Conservation (phyloP, 2,797 vertebrate species). For the Tolypeutes matacus region DNA sequence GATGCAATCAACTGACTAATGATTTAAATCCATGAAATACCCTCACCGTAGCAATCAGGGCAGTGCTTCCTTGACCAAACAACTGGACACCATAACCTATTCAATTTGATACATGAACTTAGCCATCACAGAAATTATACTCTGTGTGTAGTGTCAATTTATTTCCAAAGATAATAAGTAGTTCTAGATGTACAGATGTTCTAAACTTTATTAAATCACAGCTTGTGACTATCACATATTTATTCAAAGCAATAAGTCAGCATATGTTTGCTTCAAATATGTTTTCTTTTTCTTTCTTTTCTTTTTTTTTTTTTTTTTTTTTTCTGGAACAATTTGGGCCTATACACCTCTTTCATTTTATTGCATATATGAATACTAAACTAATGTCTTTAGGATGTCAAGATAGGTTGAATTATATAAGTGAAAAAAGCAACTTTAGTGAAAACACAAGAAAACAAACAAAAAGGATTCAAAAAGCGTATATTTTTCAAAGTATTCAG, state of each 20-base stretch:
- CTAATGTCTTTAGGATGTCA: neutral
- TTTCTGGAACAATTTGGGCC: no score
- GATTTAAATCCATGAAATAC: no score
- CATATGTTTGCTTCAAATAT: no score
- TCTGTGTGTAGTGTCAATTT: constrained; percentile 49
- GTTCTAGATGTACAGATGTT: constrained; percentile 77
- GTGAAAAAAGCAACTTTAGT: neutral
- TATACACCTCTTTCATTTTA: neutral
- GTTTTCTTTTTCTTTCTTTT: no score
- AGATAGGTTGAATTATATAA: neutral
- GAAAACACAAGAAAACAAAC: constrained; percentile 1
- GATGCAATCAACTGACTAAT: no score
- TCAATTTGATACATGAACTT: no score
- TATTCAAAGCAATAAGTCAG: constrained; percentile 65
- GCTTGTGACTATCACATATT: constrained; percentile 66
- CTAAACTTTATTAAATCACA: constrained; percentile 74
- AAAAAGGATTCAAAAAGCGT: neutral
- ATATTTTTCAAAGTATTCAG: neutral
- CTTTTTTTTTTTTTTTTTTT: no score
- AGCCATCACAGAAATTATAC: constrained; percentile 35
- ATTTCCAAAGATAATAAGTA: constrained; percentile 62
- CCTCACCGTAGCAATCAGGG: no score
- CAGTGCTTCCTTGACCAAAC: no score
- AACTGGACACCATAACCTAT: no score
- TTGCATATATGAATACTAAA: neutral